Evolutionary conservation across 1,140 invertebrate species (phyloP).

Genomic region (Calliphora vicina): DNA sequence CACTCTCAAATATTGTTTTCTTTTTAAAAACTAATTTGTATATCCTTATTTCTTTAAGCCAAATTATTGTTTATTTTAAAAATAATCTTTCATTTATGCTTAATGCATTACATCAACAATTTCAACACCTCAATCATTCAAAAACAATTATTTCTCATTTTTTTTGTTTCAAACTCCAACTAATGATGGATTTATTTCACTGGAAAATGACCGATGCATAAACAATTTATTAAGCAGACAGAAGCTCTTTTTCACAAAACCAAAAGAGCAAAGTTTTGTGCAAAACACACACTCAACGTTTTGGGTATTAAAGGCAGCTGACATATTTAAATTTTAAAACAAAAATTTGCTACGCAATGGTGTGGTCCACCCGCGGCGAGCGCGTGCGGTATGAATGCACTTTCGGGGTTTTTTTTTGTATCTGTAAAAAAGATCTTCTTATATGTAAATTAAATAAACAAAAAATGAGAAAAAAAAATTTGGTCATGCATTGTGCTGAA

Average conservation of each 20-base stretch:
- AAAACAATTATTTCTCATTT: background rate
- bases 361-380: background rate
- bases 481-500: background rate
- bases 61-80: background rate
- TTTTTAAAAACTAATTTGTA: too few species aligned
- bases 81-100: background rate
- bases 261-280: background rate
- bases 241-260: background rate
- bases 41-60: background rate
- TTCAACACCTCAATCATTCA: background rate
- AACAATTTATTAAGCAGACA: constrained; percentile 8
- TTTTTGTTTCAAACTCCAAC: background rate
- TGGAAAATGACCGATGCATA: background rate
- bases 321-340: background rate
- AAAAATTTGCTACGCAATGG: background rate
- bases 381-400: background rate
- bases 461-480: background rate
- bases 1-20: too few species aligned
- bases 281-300: too few species aligned
- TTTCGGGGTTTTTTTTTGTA: background rate
- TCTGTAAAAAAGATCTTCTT: constrained; percentile 3
- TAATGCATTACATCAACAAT: background rate
- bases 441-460: background rate
- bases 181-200: constrained; percentile 5
- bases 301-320: background rate